phyloP scores from a whole-genome alignment of 1,140 invertebrate species.

The Ooceraea biroi region DNA sequence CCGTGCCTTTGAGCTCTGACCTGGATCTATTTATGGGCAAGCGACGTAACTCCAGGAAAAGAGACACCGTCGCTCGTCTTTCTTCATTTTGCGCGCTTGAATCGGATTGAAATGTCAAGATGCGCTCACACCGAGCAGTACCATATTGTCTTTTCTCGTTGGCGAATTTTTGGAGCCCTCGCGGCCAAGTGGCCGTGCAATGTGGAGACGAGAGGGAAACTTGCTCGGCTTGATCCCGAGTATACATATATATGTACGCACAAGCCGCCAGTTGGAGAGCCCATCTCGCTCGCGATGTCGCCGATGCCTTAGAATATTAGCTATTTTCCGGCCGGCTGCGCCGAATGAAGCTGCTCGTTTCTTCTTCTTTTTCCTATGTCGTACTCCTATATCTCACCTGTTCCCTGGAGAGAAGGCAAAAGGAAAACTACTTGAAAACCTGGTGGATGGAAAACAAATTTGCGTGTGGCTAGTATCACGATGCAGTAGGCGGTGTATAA shows the following conservation, averaged over 20 bases:
- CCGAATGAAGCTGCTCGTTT: constrained; percentile 64
- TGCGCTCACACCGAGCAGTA: constrained; percentile 12
- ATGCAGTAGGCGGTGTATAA: neutral
- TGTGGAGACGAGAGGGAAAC: neutral
- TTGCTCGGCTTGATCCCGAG: neutral
- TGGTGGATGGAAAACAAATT: constrained; percentile 32
- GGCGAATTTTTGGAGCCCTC: constrained; percentile 49
- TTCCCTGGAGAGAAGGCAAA: constrained; percentile 6
- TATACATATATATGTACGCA: constrained; percentile 44
- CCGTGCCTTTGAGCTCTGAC: constrained; percentile 16
- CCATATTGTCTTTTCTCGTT: constrained; percentile 29
- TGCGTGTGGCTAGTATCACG: constrained; percentile 10
- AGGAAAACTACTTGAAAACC: constrained; percentile 10
- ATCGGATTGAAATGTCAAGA: constrained; percentile 63
- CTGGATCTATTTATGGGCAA: constrained; percentile 33
- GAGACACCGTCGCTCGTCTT: neutral
- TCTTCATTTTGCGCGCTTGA: constrained; percentile 22
- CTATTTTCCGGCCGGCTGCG: constrained; percentile 77
- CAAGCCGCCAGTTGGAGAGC: constrained; percentile 59
- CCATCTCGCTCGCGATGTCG: constrained; percentile 68
- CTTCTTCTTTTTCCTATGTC: constrained; percentile 51
- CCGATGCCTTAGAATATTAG: constrained; percentile 78
- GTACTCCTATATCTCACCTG: constrained; percentile 12
- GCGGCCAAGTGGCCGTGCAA: constrained; percentile 9
- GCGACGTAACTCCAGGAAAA: neutral